Percentiles rank a stretch among this genome's conserved stretches.
These are phyloP conservation scores for Bradypodion ventrale DNA, from an alignment of 2,797 vertebrate species.

Conservation along the genomic window DNA sequence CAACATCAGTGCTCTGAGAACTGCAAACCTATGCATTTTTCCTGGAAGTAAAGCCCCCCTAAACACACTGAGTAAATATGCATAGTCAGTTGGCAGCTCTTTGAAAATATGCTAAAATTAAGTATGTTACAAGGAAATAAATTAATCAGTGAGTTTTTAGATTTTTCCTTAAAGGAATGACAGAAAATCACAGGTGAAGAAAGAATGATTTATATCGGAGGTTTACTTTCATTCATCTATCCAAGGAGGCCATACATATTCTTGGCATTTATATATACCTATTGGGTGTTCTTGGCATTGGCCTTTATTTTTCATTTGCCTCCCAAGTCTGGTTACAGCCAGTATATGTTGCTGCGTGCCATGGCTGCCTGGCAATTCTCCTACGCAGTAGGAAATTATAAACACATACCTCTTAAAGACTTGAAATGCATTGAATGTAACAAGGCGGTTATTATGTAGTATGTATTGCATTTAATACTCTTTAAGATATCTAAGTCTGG, in stretches of 20 bases:
- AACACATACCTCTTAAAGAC: conserved; percentile 86
- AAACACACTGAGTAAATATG: conserved; percentile 6
- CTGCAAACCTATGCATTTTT: conserved; percentile 18
- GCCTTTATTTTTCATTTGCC: conserved; percentile 64
- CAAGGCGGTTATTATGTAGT: conserved; percentile 82
- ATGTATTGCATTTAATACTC: conserved; percentile 83
- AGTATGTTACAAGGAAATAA: conserved; percentile 54
- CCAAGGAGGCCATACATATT: conserved; percentile 64
- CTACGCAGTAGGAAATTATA: conserved; percentile 84
- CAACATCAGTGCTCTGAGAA: conserved; percentile 33
- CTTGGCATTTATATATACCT: conserved; percentile 60
- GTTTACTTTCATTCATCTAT: conserved; percentile 54
- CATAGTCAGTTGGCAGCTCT: conserved; percentile 44
- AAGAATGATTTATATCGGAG: conserved; percentile 50
- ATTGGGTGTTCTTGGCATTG: conserved; percentile 57
- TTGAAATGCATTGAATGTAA: conserved; percentile 85
- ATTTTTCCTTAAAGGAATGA: conserved; percentile 73
- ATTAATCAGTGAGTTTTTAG: conserved; percentile 63
- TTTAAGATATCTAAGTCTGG: conserved; percentile 85
- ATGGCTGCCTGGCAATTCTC: conserved; percentile 77
- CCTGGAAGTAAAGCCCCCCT: not conserved
- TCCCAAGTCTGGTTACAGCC: conserved; percentile 72
- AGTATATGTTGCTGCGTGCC: conserved; percentile 65
- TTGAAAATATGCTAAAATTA: conserved; percentile 48
- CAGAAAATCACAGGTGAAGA: conserved; percentile 67